These are phyloP conservation scores for Chanos chanos DNA, from an alignment of 2,797 vertebrate species.

Conservation along the genomic window DNA sequence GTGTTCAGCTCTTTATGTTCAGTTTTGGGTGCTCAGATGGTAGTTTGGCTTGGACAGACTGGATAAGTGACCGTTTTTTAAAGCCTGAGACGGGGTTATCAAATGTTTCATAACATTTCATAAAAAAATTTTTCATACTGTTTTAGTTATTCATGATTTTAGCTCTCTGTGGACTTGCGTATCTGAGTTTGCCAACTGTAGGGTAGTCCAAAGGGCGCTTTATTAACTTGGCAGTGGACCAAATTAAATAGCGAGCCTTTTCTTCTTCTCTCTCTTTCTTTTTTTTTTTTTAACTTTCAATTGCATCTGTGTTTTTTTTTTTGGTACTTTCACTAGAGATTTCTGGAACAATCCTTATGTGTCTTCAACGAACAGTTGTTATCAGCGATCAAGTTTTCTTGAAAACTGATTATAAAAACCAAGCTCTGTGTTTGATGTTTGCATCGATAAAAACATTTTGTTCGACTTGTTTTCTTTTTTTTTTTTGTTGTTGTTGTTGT, in stretches of 20 bases:
- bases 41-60: neutral
- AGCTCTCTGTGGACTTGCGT: constrained; percentile 39
- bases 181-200: constrained; percentile 43
- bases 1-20: constrained; percentile 31
- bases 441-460: constrained; percentile 24
- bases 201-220: constrained; percentile 55
- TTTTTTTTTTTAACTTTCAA: neutral
- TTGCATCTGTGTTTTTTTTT: neutral
- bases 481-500: constrained; percentile 22
- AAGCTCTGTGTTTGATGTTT: constrained; percentile 10
- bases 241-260: constrained; percentile 31
- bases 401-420: neutral
- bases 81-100: constrained; percentile 41
- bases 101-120: constrained; percentile 36
- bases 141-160: constrained; percentile 41
- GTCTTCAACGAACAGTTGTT: neutral
- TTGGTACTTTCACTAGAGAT: constrained; percentile 1
- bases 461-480: constrained; percentile 35
- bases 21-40: constrained; percentile 2
- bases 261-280: too few species aligned
- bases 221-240: constrained; percentile 30
- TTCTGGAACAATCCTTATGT: constrained; percentile 5
- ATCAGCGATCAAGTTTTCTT: neutral
- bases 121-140: neutral
- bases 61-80: constrained; percentile 4